Evolutionary conservation across 2,113 vertebrate species (phyloP), one percentile per base, ranked within the genome.

Genomic region (Thomomys bottae): DNA sequence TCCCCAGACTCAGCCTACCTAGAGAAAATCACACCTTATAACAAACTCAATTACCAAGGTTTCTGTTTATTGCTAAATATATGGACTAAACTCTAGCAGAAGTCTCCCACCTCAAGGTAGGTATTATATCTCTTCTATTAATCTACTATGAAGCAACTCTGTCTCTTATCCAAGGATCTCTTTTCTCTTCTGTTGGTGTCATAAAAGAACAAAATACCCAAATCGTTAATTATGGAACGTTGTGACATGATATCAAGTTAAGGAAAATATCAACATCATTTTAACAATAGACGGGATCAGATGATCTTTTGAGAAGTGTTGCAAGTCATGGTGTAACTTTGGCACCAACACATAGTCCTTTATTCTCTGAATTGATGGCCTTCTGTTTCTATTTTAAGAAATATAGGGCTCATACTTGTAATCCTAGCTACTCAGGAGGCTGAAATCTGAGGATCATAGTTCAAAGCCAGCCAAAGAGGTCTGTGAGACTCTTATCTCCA

Each of bases 351-450:
- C 54, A 64, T 15, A 57, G 49, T 49, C 61, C 38, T 84, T 76
- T 36, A 84, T 32, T 17, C 70, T 72, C 63, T 40, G 24, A 72
- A 66, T 66, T 85, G 63, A 70, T 5, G 40, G 80, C 26, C 92
- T 32, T 94, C 78, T 81, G 12, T n/a, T 34, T 54, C 18, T 11
- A 30, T 94, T 94, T 91, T 86, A 91, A 70, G 70, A 86, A 86
- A 70, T 42, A 68, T 3, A 26, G 14, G 49, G 49, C 45, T 45
- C 45, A 45, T 11, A 45, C 45, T 8, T 54, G 49, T 18, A 54
- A 54, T 54, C 49, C 49, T 54, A 54, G 49, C 49, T 54, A 54
- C 49, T 54, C 17, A 5, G 49, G 49, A 54, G 49, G 49, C 49
- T 54, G 15, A 17, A 54, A 54, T 54, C 49, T 54, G 49, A 54